phyloP scores from a whole-genome alignment of 2,888 invertebrate genomes.

The Hyppa rectilinea region DNA sequence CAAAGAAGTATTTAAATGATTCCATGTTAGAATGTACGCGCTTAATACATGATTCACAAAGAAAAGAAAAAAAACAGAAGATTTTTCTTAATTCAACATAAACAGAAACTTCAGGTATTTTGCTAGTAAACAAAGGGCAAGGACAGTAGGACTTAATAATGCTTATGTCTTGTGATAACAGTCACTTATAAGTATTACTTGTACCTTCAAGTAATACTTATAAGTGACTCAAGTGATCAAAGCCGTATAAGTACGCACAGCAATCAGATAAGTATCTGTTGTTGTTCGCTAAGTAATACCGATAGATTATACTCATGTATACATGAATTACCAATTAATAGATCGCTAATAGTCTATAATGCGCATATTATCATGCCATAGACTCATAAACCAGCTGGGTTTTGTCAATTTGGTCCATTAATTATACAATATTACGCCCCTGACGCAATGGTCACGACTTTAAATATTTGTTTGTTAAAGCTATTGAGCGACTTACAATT shows the following conservation, averaged over 20 bases:
- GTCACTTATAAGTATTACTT: too few species aligned
- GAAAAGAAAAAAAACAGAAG: too few species aligned
- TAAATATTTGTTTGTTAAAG: constrained; percentile 49
- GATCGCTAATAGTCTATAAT: constrained; percentile 10
- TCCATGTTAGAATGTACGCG: too few species aligned
- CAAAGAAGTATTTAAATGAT: too few species aligned
- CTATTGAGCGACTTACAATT: constrained; percentile 39
- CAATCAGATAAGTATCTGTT: constrained; percentile 26
- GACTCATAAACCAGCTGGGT: constrained; percentile 42
- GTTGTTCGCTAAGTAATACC: not conserved
- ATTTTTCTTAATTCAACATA: too few species aligned
- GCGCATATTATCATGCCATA: constrained; percentile 10
- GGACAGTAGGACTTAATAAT: not conserved
- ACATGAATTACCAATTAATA: constrained; percentile 30
- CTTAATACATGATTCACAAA: too few species aligned
- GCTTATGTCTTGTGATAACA: not conserved
- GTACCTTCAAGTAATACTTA: too few species aligned
- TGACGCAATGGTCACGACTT: constrained; percentile 35
- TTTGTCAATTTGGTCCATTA: constrained; percentile 24
- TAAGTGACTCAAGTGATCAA: too few species aligned
- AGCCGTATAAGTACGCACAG: not conserved
- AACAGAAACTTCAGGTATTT: not conserved
- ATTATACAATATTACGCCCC: constrained; percentile 36
- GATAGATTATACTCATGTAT: constrained; percentile 7
- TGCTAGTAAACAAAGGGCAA: not conserved